A percentile compares a stretch with the other conserved stretches of the same genome.
Evolutionary conservation across 1,140 invertebrate species (phyloP).

Genomic region (Streblospio benedicti): DNA sequence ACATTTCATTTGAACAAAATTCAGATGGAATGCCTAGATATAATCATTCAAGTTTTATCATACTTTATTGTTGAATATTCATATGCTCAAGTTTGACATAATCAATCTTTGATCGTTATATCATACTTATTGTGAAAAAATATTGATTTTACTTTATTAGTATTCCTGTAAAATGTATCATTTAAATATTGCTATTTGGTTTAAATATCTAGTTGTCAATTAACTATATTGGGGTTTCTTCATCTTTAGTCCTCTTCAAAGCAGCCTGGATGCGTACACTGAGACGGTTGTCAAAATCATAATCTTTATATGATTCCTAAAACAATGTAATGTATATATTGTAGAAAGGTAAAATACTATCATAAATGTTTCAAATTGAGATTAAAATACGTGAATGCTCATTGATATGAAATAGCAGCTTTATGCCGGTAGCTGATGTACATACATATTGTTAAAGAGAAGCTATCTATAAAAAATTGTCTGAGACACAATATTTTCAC

Average conservation of each 20-base stretch:
- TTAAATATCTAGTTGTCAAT: too few species aligned
- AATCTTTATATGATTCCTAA: constrained; percentile 54
- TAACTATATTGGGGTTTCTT: not conserved
- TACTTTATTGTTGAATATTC: too few species aligned
- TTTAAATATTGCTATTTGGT: too few species aligned
- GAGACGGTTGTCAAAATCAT: constrained; percentile 61
- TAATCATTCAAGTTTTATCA: too few species aligned
- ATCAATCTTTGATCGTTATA: too few species aligned
- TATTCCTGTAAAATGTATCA: too few species aligned
- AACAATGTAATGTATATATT: constrained; percentile 15
- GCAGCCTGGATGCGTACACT: constrained; percentile 56
- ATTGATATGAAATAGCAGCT: not conserved
- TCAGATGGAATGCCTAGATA: too few species aligned
- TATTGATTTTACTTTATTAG: too few species aligned
- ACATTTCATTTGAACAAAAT: too few species aligned
- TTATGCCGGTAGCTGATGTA: not conserved
- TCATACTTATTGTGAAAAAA: too few species aligned
- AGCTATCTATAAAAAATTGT: constrained; percentile 22
- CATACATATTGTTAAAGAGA: not conserved
- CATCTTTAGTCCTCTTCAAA: constrained; percentile 40
- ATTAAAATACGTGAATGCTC: not conserved
- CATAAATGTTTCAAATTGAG: constrained; percentile 1
- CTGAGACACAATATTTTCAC: not conserved
- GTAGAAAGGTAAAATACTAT: constrained; percentile 10
- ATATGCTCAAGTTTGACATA: too few species aligned